Percentiles rank a stretch among this genome's conserved stretches.
phyloP scores from a whole-genome alignment of 2,113 vertebrate genomes.

The Zapus hudsonius region DNA sequence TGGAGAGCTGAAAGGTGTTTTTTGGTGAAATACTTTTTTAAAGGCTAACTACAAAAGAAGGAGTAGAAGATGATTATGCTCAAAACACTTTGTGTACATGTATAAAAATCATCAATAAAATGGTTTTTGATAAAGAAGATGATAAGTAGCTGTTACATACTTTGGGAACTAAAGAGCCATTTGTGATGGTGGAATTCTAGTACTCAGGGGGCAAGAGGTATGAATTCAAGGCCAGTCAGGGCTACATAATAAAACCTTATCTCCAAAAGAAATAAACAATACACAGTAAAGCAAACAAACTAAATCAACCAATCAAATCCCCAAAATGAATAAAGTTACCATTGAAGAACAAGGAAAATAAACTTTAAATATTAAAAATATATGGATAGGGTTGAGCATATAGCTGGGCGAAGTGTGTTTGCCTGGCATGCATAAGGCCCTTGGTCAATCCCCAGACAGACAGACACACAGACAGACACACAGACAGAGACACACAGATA shows the following conservation, averaged over 20 bases:
- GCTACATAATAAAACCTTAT: neutral
- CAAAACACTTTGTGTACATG: too few species aligned
- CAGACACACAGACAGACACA: too few species aligned
- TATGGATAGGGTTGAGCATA: neutral
- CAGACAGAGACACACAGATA: too few species aligned
- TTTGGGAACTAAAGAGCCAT: neutral
- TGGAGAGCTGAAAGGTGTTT: neutral
- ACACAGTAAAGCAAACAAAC: neutral
- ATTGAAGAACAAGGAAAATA: neutral
- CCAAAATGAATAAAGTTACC: neutral
- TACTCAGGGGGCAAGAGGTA: neutral
- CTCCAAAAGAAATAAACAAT: neutral
- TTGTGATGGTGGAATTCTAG: neutral
- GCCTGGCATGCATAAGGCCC: neutral
- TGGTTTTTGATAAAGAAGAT: neutral
- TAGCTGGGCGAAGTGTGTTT: too few species aligned
- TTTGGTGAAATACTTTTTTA: neutral
- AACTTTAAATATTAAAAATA: slow-evolving; percentile 12
- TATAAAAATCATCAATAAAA: too few species aligned
- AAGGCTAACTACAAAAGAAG: too few species aligned
- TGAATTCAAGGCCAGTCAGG: neutral
- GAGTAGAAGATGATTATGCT: too few species aligned
- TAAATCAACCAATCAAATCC: neutral
- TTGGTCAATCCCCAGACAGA: neutral
- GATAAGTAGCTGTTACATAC: neutral